phyloP scores from a whole-genome alignment of 2,797 vertebrate species.

The Anomalospiza imberbis region DNA sequence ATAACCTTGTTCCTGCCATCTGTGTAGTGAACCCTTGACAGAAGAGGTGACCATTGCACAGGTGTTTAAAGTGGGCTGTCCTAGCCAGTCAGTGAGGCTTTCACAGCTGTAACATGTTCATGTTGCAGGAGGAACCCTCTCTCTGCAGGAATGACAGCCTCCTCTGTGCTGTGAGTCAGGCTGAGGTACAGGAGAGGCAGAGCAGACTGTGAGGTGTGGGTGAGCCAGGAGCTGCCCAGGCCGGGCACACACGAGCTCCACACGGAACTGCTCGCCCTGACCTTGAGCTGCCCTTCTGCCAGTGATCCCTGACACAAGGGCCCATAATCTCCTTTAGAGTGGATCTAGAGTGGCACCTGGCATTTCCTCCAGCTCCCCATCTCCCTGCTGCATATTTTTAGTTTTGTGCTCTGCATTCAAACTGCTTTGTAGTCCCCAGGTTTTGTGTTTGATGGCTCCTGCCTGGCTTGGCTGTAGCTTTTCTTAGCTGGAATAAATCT shows the following conservation, averaged over 20 bases:
- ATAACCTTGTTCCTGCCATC: background rate
- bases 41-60: background rate
- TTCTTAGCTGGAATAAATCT: background rate
- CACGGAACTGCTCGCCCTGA: background rate
- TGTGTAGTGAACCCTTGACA: background rate
- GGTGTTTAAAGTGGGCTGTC: background rate
- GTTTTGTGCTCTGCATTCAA: background rate
- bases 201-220: background rate
- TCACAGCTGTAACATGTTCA: accelerated
- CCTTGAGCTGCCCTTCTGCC: background rate
- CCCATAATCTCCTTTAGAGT: background rate
- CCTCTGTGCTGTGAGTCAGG: accelerated
- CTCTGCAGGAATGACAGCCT: background rate
- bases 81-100: accelerated
- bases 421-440: background rate
- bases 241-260: background rate
- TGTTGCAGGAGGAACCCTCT: background rate
- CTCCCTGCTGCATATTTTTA: background rate
- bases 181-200: accelerated
- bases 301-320: background rate
- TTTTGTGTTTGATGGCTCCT: background rate
- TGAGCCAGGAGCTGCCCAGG: background rate
- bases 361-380: background rate
- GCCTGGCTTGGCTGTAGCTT: background rate
- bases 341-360: background rate